A percentile compares a stretch with the other conserved stretches of the same genome.
Evolutionary conservation across 2,888 invertebrate species (phyloP).

Genomic region (Coenonympha arcania): DNA sequence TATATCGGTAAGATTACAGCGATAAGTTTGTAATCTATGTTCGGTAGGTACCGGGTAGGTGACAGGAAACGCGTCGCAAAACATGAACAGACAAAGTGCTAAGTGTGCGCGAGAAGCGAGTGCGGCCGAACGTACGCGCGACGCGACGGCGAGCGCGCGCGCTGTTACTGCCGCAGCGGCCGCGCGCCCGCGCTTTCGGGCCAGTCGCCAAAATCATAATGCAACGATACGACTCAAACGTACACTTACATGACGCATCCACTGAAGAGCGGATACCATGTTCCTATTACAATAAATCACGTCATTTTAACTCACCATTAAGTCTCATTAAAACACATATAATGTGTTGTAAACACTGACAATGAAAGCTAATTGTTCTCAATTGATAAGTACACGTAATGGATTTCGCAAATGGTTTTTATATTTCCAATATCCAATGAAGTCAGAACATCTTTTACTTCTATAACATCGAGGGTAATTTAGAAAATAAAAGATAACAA

Average conservation of each 20-base stretch:
- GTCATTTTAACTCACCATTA: conserved; percentile 24
- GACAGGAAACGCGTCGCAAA: conserved; percentile 31
- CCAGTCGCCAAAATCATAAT: conserved; percentile 29
- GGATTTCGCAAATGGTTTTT: background rate
- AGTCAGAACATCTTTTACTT: no score
- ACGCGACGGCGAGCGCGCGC: conserved; percentile 14
- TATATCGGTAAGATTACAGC: conserved; percentile 34
- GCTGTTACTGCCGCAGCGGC: no score
- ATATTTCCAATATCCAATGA: no score
- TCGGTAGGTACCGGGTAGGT: conserved; percentile 27
- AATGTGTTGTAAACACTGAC: conserved; percentile 21
- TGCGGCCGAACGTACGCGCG: conserved; percentile 16
- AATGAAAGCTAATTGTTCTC: conserved; percentile 14
- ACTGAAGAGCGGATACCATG: conserved; percentile 22
- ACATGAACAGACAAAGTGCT: conserved; percentile 23
- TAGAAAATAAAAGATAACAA: no score
- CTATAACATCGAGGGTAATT: no score
- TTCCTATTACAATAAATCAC: conserved; percentile 23
- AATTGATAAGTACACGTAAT: conserved; percentile 21
- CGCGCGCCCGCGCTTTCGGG: conserved; percentile 24
- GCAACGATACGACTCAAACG: conserved; percentile 25
- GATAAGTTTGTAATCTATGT: conserved; percentile 35
- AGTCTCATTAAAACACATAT: conserved; percentile 25
- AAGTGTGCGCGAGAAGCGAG: conserved; percentile 12
- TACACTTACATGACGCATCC: conserved; percentile 24